These are phyloP conservation scores for Sitta carolinensis DNA, from an alignment of 2,797 vertebrate species.

Conservation along the genomic window DNA sequence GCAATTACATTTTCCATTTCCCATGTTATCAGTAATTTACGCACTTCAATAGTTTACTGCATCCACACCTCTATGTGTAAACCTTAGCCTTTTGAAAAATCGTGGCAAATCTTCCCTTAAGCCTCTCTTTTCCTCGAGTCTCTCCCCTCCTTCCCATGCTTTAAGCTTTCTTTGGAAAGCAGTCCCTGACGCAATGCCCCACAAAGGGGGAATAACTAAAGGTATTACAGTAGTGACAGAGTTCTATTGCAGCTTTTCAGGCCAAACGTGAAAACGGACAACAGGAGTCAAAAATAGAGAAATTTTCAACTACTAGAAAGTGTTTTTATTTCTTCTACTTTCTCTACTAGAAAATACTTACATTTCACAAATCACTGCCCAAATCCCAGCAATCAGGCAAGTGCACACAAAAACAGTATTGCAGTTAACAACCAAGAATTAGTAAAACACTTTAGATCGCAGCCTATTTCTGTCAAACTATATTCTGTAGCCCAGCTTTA, in stretches of 20 bases:
- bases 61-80: neutral
- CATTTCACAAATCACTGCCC: neutral
- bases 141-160: neutral
- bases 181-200: neutral
- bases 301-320: neutral
- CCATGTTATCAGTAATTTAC: neutral
- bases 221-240: neutral
- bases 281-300: neutral
- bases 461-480: neutral
- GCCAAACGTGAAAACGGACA: neutral
- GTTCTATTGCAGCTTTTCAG: neutral
- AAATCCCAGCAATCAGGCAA: neutral
- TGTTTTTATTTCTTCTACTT: neutral
- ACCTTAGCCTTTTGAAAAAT: neutral
- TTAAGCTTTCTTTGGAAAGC: neutral
- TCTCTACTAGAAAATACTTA: neutral
- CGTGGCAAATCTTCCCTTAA: neutral
- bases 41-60: neutral
- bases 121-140: neutral
- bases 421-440: neutral
- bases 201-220: neutral
- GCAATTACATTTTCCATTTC: neutral
- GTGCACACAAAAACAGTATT: neutral
- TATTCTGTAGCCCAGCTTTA: neutral
- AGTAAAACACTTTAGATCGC: neutral